phyloP scores from a whole-genome alignment of 2,888 invertebrate species.

The Amphipoea oculea region DNA sequence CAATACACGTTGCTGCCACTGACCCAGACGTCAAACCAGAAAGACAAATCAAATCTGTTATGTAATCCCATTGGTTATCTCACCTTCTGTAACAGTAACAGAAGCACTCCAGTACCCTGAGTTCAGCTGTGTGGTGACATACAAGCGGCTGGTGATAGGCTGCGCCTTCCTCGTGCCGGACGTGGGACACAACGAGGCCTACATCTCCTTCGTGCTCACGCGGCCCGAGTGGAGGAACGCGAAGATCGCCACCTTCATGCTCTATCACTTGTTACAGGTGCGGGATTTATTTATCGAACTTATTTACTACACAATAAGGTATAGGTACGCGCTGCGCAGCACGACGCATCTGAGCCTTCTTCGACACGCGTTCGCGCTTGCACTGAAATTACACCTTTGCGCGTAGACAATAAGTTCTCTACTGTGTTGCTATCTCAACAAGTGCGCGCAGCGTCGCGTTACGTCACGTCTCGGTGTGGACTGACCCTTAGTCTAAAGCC shows the following conservation, averaged over 20 bases:
- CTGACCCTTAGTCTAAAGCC: neutral
- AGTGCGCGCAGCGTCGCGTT: neutral
- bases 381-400: neutral
- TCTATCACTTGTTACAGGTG: conserved; percentile 96
- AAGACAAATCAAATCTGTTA: neutral
- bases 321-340: too few relatives aligned
- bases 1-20: too few relatives aligned
- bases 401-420: too few relatives aligned
- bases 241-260: conserved; percentile 96
- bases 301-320: neutral
- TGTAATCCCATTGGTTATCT: neutral
- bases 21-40: too few relatives aligned
- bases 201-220: conserved; percentile 97
- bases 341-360: neutral
- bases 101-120: conserved; percentile 98
- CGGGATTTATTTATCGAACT: neutral
- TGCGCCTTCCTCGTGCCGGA: conserved; percentile 98
- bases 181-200: conserved; percentile 95
- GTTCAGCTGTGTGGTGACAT: conserved; percentile 96
- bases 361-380: neutral
- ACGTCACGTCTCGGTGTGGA: neutral
- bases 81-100: conserved; percentile 91
- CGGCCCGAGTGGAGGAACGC: conserved; percentile 96
- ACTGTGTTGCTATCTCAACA: too few relatives aligned
- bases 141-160: conserved; percentile 95